Evolutionary conservation across 2,797 vertebrate species (phyloP).

Genomic region (Phoeniculus purpureus): DNA sequence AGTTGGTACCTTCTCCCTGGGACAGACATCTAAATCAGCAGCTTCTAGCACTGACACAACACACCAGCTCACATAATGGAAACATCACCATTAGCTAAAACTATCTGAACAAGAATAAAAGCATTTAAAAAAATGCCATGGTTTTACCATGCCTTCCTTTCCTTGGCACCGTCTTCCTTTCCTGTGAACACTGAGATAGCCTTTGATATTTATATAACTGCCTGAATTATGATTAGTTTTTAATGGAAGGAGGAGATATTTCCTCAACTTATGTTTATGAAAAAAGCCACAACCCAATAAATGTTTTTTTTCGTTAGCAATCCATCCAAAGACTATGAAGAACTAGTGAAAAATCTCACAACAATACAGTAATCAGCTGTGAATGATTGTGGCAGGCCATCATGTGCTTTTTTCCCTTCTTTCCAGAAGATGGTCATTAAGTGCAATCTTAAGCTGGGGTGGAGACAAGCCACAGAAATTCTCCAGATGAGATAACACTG

Average conservation of each 20-base stretch:
- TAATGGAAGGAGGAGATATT: neutral
- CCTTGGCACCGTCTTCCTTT: neutral
- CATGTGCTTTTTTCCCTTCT: neutral
- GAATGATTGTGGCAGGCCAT: neutral
- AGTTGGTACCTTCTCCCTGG: neutral
- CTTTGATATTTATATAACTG: neutral
- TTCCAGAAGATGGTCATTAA: conserved; percentile 44
- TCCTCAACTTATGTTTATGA: neutral
- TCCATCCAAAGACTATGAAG: neutral
- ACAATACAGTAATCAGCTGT: neutral
- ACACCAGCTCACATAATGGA: neutral
- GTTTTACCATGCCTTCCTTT: neutral
- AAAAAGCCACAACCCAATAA: neutral
- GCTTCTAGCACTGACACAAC: conserved; percentile 10
- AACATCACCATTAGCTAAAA: conserved; percentile 23
- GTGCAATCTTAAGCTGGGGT: neutral
- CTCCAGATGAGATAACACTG: neutral
- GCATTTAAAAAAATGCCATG: neutral
- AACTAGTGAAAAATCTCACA: neutral
- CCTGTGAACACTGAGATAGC: neutral
- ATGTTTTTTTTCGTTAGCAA: neutral
- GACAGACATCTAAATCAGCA: neutral
- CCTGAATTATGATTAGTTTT: neutral
- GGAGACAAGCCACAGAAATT: conserved; percentile 36
- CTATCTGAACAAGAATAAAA: conserved; percentile 13